A percentile compares a stretch with the other conserved stretches of the same genome.
These are phyloP conservation scores for Paratilapia polleni DNA, from an alignment of 2,113 vertebrate species.

Conservation along the genomic window DNA sequence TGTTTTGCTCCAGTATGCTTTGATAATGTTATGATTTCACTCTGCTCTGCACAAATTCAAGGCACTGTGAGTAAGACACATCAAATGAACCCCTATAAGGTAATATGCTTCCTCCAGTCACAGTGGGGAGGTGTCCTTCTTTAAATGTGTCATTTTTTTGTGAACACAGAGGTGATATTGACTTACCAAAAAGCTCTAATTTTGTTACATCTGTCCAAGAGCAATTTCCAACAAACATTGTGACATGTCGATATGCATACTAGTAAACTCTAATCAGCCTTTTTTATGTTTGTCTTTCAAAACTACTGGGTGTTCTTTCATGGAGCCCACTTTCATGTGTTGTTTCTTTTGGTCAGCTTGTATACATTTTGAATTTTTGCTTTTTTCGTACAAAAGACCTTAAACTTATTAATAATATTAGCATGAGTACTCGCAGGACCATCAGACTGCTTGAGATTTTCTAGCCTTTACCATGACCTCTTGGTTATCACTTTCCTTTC, in stretches of 20 bases:
- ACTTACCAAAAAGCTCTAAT: not conserved
- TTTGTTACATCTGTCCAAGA: slow-evolving; percentile 1
- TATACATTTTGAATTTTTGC: not conserved
- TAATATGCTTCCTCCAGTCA: not conserved
- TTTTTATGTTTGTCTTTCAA: not conserved
- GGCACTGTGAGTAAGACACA: not conserved
- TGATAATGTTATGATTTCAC: slow-evolving; percentile 6
- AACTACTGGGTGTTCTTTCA: not conserved
- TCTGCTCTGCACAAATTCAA: not conserved
- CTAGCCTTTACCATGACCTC: not conserved
- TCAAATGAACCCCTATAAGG: not conserved
- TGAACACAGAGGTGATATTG: not conserved
- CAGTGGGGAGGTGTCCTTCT: not conserved
- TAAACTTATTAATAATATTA: not conserved
- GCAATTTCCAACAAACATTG: not conserved
- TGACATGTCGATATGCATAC: slow-evolving; percentile 12
- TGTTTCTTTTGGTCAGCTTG: not conserved
- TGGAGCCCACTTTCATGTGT: not conserved
- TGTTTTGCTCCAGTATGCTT: not conserved
- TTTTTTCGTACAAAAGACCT: not conserved
- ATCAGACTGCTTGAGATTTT: no score
- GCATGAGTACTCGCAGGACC: no score
- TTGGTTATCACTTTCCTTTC: not conserved
- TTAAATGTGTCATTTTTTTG: not conserved
- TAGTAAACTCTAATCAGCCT: not conserved